Evolutionary conservation across 64 coral and sea anemone genomes (phyloP).

Genomic region (Montipora capricornis): DNA sequence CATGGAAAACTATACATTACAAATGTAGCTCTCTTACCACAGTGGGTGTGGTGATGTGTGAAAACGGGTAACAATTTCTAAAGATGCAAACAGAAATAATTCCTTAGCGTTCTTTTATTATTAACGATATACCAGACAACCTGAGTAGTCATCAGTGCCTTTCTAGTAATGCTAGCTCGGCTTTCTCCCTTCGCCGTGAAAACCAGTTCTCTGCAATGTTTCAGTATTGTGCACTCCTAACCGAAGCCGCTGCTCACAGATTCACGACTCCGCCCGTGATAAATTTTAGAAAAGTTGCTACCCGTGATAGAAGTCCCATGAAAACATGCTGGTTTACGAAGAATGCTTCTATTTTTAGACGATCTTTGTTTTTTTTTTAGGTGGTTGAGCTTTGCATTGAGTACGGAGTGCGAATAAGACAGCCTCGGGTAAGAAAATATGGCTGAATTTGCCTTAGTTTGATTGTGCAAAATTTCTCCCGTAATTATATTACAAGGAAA

Average conservation of each 20-base stretch:
- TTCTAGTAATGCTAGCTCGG: background rate
- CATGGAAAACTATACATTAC: too few relatives aligned
- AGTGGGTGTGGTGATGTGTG: too few relatives aligned
- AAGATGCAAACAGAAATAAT: too few relatives aligned
- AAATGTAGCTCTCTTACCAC: too few relatives aligned
- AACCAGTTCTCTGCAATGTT: background rate
- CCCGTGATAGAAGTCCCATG: too few relatives aligned
- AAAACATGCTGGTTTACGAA: background rate
- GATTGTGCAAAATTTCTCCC: background rate
- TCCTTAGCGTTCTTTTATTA: background rate
- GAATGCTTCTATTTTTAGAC: background rate
- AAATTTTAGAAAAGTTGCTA: too few relatives aligned
- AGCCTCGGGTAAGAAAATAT: constrained; percentile 50
- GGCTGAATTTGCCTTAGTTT: background rate
- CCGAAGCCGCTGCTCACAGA: too few relatives aligned
- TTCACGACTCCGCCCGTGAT: too few relatives aligned
- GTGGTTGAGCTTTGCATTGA: constrained; percentile 62
- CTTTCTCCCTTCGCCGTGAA: background rate
- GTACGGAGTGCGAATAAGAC: constrained; percentile 66
- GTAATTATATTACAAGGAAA: background rate
- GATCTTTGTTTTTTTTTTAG: constrained; percentile 12
- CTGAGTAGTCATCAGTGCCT: background rate
- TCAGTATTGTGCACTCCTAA: background rate
- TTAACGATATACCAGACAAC: background rate
- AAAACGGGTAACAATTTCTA: too few relatives aligned